Evolutionary conservation across 2,888 invertebrate species (phyloP).

Genomic region (Spilosoma lubricipeda): DNA sequence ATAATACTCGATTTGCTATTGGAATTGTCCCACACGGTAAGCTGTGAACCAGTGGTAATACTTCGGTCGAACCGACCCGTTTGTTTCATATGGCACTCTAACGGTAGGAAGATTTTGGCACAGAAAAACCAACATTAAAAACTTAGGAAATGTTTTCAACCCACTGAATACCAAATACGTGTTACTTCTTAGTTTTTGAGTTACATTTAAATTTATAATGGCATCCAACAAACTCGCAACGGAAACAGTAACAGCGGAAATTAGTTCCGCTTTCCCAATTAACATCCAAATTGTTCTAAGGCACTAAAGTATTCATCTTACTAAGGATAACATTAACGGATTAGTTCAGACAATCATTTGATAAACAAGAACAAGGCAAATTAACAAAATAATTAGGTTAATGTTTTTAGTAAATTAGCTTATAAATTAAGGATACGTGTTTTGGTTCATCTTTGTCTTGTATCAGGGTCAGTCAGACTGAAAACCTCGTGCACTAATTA

Average conservation of each 20-base stretch:
- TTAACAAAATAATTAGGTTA: conserved; percentile 43
- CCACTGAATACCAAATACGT: not conserved
- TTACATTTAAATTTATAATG: not conserved
- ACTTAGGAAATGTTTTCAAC: not conserved
- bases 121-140: not conserved
- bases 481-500: conserved; percentile 23
- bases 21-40: too few relatives aligned
- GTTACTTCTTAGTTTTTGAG: not conserved
- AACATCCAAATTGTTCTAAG: conserved; percentile 28
- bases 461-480: conserved; percentile 36
- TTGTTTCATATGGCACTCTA: not conserved
- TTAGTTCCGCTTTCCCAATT: conserved; percentile 24
- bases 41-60: not conserved
- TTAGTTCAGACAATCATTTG: conserved; percentile 45
- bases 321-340: conserved; percentile 52
- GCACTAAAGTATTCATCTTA: conserved; percentile 50
- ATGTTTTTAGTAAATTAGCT: conserved; percentile 31
- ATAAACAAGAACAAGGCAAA: conserved; percentile 22
- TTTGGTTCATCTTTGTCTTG: conserved; percentile 31
- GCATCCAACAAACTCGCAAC: conserved; percentile 10
- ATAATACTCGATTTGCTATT: too few relatives aligned
- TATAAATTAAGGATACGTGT: conserved; percentile 39
- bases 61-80: not conserved
- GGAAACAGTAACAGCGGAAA: not conserved
- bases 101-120: not conserved